Evolutionary conservation across 2,113 vertebrate genomes (phyloP), one percentile per base, ranked within the genome.

Genomic region (Rhinogobius similis): DNA sequence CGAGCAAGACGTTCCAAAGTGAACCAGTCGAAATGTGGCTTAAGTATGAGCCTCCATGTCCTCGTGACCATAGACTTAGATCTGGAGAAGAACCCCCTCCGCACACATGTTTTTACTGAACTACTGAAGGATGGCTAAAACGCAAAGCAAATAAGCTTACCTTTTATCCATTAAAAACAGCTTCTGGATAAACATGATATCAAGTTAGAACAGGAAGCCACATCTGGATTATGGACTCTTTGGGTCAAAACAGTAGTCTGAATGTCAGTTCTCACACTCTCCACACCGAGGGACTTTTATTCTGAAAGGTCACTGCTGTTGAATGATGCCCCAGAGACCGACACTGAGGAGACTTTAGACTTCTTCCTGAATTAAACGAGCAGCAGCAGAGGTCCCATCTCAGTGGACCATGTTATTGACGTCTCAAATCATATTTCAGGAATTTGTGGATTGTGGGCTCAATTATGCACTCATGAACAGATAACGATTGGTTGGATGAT

Each of bases 231-330:
- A 26, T 41, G 55, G 72, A 68, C 72, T 72, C 72, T 18, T 0
- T 14, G 32, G 11, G 52, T 55, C 52, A 24, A 70, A 10, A 48
- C 46, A 48, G 20, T 50, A 4, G 65, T 62, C 24, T 36, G 73
- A 85, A 85, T 77, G 86, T 82, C 83, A 78, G 53, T 82, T 83
- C 86, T 85, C 81, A 85, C 73, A 75, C 48, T 68, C 5, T 39
- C 43, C 52, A 24, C 5, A 5, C 56, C 73, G 52, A 32, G 36
- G 52, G 24, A 59, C 68, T 74, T 29, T 68, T 68, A 66, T 78
- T 67, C 59, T 58, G 56, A 68, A 75, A 79, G 76, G 84, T 69
- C 68, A 65, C 26, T 65, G 59, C 58, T 70, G 62, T 75, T 72
- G 21, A 39, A 65, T 38, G 36, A 21, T 10, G n/a, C 50, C 38